A percentile compares a stretch with the other conserved stretches of the same genome.
Evolutionary conservation across 1,140 invertebrate species (phyloP).

Genomic region (Ceratosolen fusciceps): DNA sequence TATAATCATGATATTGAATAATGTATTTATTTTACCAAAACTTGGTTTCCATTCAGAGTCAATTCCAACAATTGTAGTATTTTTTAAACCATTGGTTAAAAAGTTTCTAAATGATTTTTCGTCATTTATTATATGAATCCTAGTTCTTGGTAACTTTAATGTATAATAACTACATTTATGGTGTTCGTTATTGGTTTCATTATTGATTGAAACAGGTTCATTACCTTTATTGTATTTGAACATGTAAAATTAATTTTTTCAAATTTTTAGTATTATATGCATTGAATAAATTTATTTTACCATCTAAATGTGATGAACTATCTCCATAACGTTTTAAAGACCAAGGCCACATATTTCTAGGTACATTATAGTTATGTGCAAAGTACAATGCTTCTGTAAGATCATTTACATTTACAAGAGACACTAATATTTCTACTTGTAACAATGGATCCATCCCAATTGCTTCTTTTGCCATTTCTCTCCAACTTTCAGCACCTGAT

Average conservation of each 20-base stretch:
- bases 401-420: conserved; percentile 72
- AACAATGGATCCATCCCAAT: conserved; percentile 72
- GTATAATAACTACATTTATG: conserved; percentile 63
- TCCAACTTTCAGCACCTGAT: conserved; percentile 74
- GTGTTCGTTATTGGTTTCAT: conserved; percentile 53
- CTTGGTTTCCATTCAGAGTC: conserved; percentile 89
- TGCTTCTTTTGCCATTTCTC: conserved; percentile 79
- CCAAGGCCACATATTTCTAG: conserved; percentile 73
- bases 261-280: too few species aligned
- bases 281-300: too few species aligned
- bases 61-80: conserved; percentile 76
- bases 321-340: conserved; percentile 63
- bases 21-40: conserved; percentile 72
- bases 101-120: conserved; percentile 70
- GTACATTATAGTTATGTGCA: conserved; percentile 74
- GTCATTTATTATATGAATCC: conserved; percentile 73
- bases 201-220: conserved; percentile 52
- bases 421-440: conserved; percentile 72
- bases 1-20: neutral
- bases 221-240: conserved; percentile 46
- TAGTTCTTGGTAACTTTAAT: conserved; percentile 70
- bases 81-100: conserved; percentile 67
- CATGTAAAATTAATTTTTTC: neutral
- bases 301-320: conserved; percentile 49
- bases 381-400: conserved; percentile 76